These are phyloP conservation scores for Sebastes nivosus DNA, from an alignment of 2,797 vertebrate species.

Conservation along the genomic window DNA sequence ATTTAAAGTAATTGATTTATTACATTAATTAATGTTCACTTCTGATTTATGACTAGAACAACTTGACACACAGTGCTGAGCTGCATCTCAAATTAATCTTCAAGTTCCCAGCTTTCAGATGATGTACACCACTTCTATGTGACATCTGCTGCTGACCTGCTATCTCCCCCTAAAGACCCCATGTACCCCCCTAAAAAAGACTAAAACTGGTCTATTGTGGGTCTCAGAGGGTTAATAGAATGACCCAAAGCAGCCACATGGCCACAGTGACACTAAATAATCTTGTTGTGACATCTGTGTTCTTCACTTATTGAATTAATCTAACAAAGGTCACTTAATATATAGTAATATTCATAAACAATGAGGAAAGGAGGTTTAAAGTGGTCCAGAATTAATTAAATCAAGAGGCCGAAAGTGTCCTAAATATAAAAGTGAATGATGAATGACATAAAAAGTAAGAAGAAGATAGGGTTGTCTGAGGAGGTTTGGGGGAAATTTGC, in stretches of 20 bases:
- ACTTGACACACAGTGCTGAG: too few species aligned
- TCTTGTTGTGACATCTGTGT: not conserved
- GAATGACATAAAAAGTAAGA: not conserved
- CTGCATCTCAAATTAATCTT: too few species aligned
- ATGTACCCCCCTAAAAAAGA: too few species aligned
- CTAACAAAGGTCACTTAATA: not conserved
- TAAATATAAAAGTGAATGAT: not conserved
- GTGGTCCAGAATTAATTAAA: not conserved
- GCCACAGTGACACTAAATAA: not conserved
- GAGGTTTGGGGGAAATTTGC: too few species aligned
- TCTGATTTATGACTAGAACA: too few species aligned
- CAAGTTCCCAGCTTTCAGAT: too few species aligned
- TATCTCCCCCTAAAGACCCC: too few species aligned
- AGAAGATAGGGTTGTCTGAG: not conserved
- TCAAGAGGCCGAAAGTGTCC: not conserved
- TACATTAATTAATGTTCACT: too few species aligned
- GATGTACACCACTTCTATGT: too few species aligned
- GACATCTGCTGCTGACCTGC: too few species aligned
- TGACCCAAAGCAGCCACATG: not conserved
- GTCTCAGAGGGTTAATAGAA: not conserved
- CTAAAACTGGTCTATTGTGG: too few species aligned
- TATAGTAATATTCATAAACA: not conserved
- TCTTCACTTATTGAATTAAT: not conserved
- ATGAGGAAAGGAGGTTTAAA: not conserved
- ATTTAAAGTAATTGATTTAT: too few species aligned